Conservation (phyloP, 2,113 vertebrate genomes). For the Microcebus lehilahytsara region DNA sequence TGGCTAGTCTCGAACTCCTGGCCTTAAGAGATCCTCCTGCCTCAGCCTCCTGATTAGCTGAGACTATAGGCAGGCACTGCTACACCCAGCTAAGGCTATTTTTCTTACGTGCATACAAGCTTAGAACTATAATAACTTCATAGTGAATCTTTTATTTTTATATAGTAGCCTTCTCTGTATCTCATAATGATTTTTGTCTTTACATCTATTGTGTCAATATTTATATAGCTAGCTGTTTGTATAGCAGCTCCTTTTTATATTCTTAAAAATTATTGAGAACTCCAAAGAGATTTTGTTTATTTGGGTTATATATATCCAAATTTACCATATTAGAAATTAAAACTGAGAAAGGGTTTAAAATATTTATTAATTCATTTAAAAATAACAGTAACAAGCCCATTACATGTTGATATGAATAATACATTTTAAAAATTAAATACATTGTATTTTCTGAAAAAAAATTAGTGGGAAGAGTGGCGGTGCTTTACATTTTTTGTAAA, state of each 20-base stretch:
- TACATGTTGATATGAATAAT: not conserved
- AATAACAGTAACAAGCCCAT: not conserved
- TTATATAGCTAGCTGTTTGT: not conserved
- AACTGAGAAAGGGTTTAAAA: not conserved
- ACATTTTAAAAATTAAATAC: not conserved
- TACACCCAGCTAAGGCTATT: not conserved
- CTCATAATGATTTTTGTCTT: not conserved
- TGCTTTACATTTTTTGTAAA: not conserved
- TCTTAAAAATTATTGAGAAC: slow-evolving; percentile 13
- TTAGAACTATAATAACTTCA: not conserved
- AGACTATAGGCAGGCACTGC: too few species aligned
- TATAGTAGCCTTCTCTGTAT: not conserved
- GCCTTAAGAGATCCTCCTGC: too few species aligned
- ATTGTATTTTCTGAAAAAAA: slow-evolving; percentile 21
- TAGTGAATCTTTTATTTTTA: not conserved
- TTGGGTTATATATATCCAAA: not conserved
- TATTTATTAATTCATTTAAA: not conserved
- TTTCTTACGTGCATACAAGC: not conserved
- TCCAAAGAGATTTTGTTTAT: not conserved
- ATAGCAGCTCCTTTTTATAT: not conserved
- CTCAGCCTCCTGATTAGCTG: too few species aligned
- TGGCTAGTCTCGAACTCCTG: too few species aligned
- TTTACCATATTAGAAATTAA: slow-evolving; percentile 19
- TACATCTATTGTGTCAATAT: not conserved
- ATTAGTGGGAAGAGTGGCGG: not conserved